Conservation (phyloP, 1,140 invertebrate genomes). For the Cepaea nemoralis region DNA sequence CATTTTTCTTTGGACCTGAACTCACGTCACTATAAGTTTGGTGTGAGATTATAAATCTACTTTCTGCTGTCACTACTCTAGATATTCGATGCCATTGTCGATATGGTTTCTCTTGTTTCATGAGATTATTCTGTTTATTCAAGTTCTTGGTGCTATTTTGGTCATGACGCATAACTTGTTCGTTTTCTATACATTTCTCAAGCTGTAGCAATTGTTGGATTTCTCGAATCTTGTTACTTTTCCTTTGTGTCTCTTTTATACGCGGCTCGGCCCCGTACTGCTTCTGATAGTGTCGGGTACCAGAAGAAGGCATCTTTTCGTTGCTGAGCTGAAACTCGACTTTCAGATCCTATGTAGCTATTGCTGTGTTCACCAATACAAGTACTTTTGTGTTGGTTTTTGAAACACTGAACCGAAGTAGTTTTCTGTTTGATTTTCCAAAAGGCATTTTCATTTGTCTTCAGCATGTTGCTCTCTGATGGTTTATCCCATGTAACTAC, state of each 20-base stretch:
- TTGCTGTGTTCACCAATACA: not conserved
- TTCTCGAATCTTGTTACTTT: not conserved
- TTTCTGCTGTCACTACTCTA: not conserved
- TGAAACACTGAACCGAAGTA: not conserved
- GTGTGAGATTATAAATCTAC: conserved; percentile 8
- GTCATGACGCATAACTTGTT: not conserved
- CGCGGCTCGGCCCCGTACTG: not conserved
- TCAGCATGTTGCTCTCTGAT: not conserved
- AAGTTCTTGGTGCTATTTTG: not conserved
- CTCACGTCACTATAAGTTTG: not conserved
- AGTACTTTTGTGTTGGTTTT: not conserved
- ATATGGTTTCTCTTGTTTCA: conserved; percentile 16
- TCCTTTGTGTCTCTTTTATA: not conserved
- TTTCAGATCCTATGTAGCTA: not conserved
- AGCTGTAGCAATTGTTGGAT: not conserved
- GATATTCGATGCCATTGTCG: conserved; percentile 9
- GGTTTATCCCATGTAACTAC: not conserved
- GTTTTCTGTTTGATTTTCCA: not conserved
- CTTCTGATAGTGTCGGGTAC: not conserved
- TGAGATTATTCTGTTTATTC: not conserved
- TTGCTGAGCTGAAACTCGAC: not conserved
- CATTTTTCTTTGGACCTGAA: not conserved
- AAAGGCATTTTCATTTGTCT: not conserved
- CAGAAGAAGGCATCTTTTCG: not conserved
- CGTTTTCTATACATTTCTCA: not conserved